phyloP scores from a whole-genome alignment of 2,797 vertebrate species.

The Anableps anableps region DNA sequence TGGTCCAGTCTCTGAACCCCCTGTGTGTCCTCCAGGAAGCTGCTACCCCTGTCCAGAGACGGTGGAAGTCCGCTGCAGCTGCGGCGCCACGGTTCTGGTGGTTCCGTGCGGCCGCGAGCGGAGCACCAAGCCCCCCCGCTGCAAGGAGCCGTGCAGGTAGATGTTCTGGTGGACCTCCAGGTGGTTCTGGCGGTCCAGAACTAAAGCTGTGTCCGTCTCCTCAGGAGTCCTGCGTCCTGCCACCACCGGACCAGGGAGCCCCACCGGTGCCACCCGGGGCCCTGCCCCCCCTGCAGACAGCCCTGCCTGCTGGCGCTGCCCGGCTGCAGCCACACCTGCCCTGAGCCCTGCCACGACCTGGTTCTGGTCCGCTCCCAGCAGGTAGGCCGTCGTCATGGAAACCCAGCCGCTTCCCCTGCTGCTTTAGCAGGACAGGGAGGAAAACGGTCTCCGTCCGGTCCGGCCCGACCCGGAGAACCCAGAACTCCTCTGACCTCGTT shows the following conservation, averaged over 20 bases:
- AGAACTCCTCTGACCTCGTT: too few relatives aligned
- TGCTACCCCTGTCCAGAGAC: slow-evolving; percentile 94
- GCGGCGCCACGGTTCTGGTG: slow-evolving; percentile 81
- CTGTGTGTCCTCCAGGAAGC: slow-evolving; percentile 79
- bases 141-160: slow-evolving; percentile 91
- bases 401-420: too few relatives aligned
- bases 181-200: not conserved
- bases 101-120: slow-evolving; percentile 93
- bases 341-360: slow-evolving; percentile 88
- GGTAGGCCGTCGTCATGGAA: slow-evolving; percentile 29
- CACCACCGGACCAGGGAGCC: slow-evolving; percentile 88
- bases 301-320: slow-evolving; percentile 81
- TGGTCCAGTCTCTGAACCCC: not conserved
- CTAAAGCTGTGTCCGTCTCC: not conserved
- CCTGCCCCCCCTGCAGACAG: slow-evolving; percentile 89
- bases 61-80: slow-evolving; percentile 87
- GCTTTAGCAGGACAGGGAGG: too few relatives aligned
- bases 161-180: not conserved
- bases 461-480: too few relatives aligned
- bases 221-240: slow-evolving; percentile 62
- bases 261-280: slow-evolving; percentile 90
- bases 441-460: too few relatives aligned
- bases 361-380: slow-evolving; percentile 84
- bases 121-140: slow-evolving; percentile 90
- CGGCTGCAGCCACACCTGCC: slow-evolving; percentile 86